Conservation (phyloP, 1,140 invertebrate species). For the Leptoteleia sp. region DNA sequence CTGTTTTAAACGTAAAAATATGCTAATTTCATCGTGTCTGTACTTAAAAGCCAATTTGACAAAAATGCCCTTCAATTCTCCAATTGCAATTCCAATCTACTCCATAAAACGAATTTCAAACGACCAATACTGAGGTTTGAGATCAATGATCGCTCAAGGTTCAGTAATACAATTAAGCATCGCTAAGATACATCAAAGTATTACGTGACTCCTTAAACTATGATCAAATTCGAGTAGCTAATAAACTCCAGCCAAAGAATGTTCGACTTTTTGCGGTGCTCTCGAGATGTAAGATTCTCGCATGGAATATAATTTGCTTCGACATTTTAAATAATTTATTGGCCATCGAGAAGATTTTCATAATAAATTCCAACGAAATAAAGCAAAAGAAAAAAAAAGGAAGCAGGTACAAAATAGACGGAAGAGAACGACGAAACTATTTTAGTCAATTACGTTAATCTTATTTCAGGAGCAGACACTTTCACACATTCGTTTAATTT, state of each 20-base stretch:
- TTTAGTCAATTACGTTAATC: constrained; percentile 44
- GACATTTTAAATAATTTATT: constrained; percentile 39
- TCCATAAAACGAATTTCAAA: constrained; percentile 22
- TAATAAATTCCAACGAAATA: too few species aligned
- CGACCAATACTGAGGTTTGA: background rate
- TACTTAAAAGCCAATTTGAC: constrained; percentile 12
- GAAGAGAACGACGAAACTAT: constrained; percentile 17
- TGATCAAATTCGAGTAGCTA: constrained; percentile 38
- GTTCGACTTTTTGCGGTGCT: constrained; percentile 25
- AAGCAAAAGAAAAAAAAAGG: constrained; percentile 20
- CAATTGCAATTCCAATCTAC: constrained; percentile 19
- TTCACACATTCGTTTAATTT: constrained; percentile 60
- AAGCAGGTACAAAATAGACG: constrained; percentile 3
- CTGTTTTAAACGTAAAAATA: too few species aligned
- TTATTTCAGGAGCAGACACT: constrained; percentile 24
- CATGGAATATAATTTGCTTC: constrained; percentile 13
- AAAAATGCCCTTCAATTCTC: constrained; percentile 8
- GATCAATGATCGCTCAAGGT: constrained; percentile 25
- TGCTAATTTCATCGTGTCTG: constrained; percentile 9
- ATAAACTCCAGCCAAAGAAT: constrained; percentile 29
- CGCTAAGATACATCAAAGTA: constrained; percentile 37
- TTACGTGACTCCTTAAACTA: constrained; percentile 40
- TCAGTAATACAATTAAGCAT: constrained; percentile 45
- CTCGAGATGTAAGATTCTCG: constrained; percentile 9
- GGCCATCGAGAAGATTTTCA: constrained; percentile 15